Evolutionary conservation across 2,888 invertebrate genomes (phyloP), one percentile per base, ranked within the genome.

Genomic region (Empis stercorea): DNA sequence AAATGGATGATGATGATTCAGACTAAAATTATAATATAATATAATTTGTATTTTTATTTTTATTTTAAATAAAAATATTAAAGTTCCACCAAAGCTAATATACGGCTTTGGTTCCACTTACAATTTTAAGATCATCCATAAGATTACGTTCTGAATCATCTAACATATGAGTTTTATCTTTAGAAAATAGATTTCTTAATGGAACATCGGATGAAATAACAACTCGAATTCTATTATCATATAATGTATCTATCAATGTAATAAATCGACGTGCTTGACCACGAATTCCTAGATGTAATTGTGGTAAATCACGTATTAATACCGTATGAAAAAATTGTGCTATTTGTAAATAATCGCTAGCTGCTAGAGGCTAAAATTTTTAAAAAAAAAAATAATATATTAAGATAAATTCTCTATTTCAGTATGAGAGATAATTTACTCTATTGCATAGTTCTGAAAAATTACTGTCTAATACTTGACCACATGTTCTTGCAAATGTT

Each of bases 261-360:
- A 97, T 97, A 66, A 99, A 99, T 54, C 99, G 75, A 60, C 96
- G 75, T 45, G 92, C 81, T 68, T 89, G 87, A n/a, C 91, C 87
- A 65, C 88, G 83, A 40, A 81, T 72, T 54, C 76, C 76, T 39
- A 87, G 68, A 58, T 82, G 87, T 62, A 99, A 71, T 61, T 83
- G 80, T 2, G 95, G 96, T 43, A 99, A 74, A 66, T 94, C 79
- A 56, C 92, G 74, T 57, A 99, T 84, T 54, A 99, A 81, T 9
- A 99, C 83, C 15, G 95, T 93, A 63, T 99, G 95, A 70, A 97
- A 99, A 55, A 87, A 84, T 68, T 92, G 88, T 6, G 91, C 80
- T 60, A 99, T 78, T 61, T 88, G 84, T 50, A 99, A 71, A 68
- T 97, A 99, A 72, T 99, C 99, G 59, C 85, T 86, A 10, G 96